Evolutionary conservation across 2,113 vertebrate species (phyloP).

Genomic region (Sceloporus undulatus): DNA sequence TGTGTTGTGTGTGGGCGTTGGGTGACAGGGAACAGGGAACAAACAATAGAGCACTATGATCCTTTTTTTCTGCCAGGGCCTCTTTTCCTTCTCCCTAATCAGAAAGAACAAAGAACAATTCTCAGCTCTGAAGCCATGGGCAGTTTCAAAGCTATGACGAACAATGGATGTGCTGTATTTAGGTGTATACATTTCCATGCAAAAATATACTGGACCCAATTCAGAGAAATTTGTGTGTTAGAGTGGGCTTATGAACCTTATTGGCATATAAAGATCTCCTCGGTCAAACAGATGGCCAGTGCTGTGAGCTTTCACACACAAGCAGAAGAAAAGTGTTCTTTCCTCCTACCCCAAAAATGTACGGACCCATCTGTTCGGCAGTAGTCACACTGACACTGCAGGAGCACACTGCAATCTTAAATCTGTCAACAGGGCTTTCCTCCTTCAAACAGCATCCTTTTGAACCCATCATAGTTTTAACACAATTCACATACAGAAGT

Average conservation of each 20-base stretch:
- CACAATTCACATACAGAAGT: neutral
- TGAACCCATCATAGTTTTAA: neutral
- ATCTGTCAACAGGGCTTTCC: neutral
- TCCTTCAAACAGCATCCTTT: neutral
- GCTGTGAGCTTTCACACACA: neutral
- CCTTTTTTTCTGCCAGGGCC: conserved; percentile 45
- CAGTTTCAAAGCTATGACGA: conserved; percentile 45
- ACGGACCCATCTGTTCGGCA: neutral
- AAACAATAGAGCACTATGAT: conserved; percentile 41
- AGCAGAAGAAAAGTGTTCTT: neutral
- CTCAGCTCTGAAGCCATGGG: conserved; percentile 54
- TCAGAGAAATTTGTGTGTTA: conserved; percentile 23
- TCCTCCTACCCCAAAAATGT: neutral
- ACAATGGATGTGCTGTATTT: conserved; percentile 29
- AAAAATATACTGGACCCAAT: conserved; percentile 41
- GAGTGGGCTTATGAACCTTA: neutral
- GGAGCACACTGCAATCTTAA: neutral
- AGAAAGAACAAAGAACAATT: conserved; percentile 58
- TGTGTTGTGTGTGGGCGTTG: neutral
- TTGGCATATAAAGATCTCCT: neutral
- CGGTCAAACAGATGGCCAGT: conserved; percentile 13
- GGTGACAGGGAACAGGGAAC: neutral
- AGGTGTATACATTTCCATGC: conserved; percentile 33
- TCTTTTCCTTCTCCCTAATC: conserved; percentile 59
- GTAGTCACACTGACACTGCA: neutral